These are phyloP conservation scores for Blera fallax DNA, from an alignment of 2,888 invertebrate species.

Conservation along the genomic window DNA sequence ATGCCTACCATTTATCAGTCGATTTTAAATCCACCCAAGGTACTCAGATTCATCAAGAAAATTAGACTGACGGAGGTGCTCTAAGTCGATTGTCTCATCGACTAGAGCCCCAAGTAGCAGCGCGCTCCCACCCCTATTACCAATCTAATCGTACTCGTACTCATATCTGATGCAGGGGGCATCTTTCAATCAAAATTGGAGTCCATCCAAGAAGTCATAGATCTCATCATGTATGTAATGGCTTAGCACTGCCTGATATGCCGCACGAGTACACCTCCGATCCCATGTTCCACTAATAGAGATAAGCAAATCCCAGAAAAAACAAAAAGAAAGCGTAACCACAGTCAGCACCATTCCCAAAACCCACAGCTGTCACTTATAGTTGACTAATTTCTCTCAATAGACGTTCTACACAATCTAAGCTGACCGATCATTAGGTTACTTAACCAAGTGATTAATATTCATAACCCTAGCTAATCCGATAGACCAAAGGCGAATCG, in stretches of 20 bases:
- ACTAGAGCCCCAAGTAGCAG: too few relatives aligned
- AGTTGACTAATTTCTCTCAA: not conserved
- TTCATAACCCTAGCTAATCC: not conserved
- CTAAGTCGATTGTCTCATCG: too few relatives aligned
- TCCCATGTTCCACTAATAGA: not conserved
- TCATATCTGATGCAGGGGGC: too few relatives aligned
- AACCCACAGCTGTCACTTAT: not conserved
- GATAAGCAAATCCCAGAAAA: not conserved
- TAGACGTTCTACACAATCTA: not conserved
- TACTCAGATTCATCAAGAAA: too few relatives aligned
- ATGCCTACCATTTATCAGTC: too few relatives aligned
- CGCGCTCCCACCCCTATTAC: too few relatives aligned
- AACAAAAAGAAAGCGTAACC: not conserved
- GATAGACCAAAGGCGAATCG: not conserved
- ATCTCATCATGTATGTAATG: too few relatives aligned
- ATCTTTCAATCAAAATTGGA: too few relatives aligned
- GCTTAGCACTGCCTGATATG: not conserved
- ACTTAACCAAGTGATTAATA: constrained; percentile 22
- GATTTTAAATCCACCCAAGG: too few relatives aligned
- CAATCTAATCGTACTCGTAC: too few relatives aligned
- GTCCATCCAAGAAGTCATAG: too few relatives aligned
- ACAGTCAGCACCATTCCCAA: not conserved
- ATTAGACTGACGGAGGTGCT: too few relatives aligned
- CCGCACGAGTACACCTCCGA: not conserved
- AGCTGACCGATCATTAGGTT: not conserved